A percentile compares a stretch with the other conserved stretches of the same genome.
Evolutionary conservation across 1,140 invertebrate species (phyloP).

Genomic region (Eueides isabella): DNA sequence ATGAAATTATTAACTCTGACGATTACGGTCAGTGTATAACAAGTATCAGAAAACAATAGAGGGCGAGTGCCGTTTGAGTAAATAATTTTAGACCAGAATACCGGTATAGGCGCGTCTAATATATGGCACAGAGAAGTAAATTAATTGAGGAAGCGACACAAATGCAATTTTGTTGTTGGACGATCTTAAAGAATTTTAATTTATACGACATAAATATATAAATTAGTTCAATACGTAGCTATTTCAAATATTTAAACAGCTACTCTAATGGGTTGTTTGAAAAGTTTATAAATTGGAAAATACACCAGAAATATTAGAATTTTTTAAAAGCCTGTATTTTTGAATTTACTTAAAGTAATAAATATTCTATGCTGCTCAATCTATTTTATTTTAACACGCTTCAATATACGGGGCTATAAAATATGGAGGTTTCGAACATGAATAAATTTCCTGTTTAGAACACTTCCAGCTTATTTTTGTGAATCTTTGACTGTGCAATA

Average conservation of each 20-base stretch:
- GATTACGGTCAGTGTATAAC: not conserved
- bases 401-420: not conserved
- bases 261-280: not conserved
- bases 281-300: not conserved
- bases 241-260: not conserved
- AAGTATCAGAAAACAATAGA: slow-evolving; percentile 74
- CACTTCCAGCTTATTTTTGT: not conserved
- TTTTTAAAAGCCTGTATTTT: not conserved
- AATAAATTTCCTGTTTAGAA: not conserved
- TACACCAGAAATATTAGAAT: not conserved
- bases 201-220: not conserved
- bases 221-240: not conserved
- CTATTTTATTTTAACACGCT: slow-evolving; percentile 1
- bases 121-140: slow-evolving; percentile 44
- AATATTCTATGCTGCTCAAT: not conserved
- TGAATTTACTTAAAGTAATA: not conserved
- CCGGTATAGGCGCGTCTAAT: slow-evolving; percentile 56
- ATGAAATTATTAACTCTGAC: not conserved
- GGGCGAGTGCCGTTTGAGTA: slow-evolving; percentile 55
- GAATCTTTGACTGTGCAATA: slow-evolving; percentile 50
- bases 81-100: slow-evolving; percentile 69
- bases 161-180: slow-evolving; percentile 29
- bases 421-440: not conserved
- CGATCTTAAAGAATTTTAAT: not conserved
- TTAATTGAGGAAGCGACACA: slow-evolving; percentile 45